Base-by-base conservation (phyloP, 2,797 vertebrate species). In the Enteromius viviparus region DNA sequence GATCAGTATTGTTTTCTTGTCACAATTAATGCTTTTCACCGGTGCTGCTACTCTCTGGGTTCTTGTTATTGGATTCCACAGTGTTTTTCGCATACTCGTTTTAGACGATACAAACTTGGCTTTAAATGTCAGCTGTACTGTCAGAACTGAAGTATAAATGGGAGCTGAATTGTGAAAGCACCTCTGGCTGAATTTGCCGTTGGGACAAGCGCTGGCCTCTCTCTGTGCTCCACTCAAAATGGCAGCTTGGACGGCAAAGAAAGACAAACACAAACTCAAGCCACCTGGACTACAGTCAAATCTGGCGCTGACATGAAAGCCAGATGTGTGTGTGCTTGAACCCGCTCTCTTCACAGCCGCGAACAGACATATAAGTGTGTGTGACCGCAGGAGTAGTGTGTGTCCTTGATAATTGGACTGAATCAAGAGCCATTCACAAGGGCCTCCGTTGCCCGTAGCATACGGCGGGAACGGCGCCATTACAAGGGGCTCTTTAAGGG, bases 361-460 rank as follows among this genome's bases (percentile, higher is more conserved):
- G 81, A 81, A 83, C 74, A 76, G 78, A 66, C 72, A 78, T 23
- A 37, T 4, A 47, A 81, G 81, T 70, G 84, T 81, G 84, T 85
- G 78, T 85, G 84, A 74, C 76, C 51, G 14, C 83, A 75, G 58
- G 82, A 81, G 66, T 68, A 81, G 80, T 87, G 80, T 72, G 62
- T 87, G 87, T 87, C 87, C 84, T 85, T 85, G 86, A 84, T 84
- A 85, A 85, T 84, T 84, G 75, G 75, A 81, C 47, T 37, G 75
- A 84, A 78, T 81, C 81, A 70, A 75, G 77, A 78, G 77, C 60
- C 71, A 70, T 87, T 85, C 66, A 83, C 68, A 55, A n/a, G 77
- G 49, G 71, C 37, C 76, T 80, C 82, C 75, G 32, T 85, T 40
- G 51, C 49, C 74, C 47, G 69, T 55, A 70, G 85, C 77, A 78